These are phyloP conservation scores for Gortyna flavago DNA, from an alignment of 2,888 invertebrate genomes.

Conservation along the genomic window DNA sequence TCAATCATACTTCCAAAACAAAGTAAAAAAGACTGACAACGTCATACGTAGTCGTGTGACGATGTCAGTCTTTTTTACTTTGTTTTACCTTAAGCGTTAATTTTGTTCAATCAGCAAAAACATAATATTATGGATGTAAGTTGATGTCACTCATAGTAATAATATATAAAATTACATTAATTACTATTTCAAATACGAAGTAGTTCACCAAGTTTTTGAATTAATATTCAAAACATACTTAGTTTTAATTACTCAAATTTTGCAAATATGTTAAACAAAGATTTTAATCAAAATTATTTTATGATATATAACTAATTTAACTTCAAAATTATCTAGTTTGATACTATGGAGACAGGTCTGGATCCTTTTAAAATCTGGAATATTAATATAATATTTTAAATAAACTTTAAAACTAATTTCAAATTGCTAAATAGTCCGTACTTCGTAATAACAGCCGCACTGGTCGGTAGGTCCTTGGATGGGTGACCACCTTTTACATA, in stretches of 20 bases:
- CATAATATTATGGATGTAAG: background rate
- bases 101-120: background rate
- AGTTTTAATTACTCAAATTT: conserved; percentile 51
- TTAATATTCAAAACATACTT: conserved; percentile 49
- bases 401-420: background rate
- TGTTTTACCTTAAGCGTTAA: background rate
- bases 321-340: background rate
- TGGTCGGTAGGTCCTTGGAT: too few species aligned
- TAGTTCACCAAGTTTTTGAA: conserved; percentile 32
- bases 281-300: conserved; percentile 12
- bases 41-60: background rate
- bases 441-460: too few species aligned
- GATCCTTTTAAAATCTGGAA: background rate
- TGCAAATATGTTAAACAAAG: conserved; percentile 40
- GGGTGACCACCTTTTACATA: too few species aligned
- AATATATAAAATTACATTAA: conserved; percentile 24
- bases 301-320: conserved; percentile 10
- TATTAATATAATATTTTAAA: background rate
- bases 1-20: too few species aligned
- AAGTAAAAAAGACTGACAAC: background rate
- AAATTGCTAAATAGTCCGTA: background rate
- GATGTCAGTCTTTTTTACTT: too few species aligned
- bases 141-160: background rate
- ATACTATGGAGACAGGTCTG: background rate
- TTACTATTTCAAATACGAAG: conserved; percentile 29